phyloP scores from a whole-genome alignment of 2,888 invertebrate species.

The Aspidiotus rigidus region DNA sequence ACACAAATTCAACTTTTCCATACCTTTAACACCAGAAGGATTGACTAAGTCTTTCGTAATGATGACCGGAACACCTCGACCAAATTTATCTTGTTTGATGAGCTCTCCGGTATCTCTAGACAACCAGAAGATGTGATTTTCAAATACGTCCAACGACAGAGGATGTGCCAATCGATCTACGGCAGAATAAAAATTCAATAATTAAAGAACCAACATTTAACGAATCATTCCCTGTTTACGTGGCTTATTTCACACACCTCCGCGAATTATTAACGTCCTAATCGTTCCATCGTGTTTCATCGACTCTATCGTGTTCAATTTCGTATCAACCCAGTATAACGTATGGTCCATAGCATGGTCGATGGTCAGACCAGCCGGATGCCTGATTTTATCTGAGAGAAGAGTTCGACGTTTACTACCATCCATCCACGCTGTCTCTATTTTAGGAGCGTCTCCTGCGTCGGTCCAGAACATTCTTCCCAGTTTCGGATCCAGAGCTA shows the following conservation, averaged over 20 bases:
- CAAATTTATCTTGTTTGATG: conserved; percentile 89
- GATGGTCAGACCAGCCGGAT: conserved; percentile 81
- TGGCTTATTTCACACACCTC: conserved; percentile 42
- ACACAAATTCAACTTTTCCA: neutral
- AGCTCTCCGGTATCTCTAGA: conserved; percentile 80
- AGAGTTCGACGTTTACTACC: conserved; percentile 76
- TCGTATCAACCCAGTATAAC: conserved; percentile 93
- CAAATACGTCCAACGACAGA: conserved; percentile 84
- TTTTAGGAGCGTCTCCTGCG: conserved; percentile 80
- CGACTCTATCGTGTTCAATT: conserved; percentile 79
- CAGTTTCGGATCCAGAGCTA: conserved; percentile 75
- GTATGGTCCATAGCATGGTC: conserved; percentile 83
- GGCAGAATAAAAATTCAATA: conserved; percentile 11
- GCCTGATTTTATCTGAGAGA: conserved; percentile 69
- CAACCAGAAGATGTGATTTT: conserved; percentile 87
- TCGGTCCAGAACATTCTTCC: conserved; percentile 92
- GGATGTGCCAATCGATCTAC: conserved; percentile 63
- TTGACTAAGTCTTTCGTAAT: conserved; percentile 74
- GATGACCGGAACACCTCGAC: conserved; percentile 77
- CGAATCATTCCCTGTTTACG: no score
- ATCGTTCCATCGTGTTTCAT: conserved; percentile 72
- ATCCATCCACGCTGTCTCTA: conserved; percentile 95
- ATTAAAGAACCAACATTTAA: neutral
- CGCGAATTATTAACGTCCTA: conserved; percentile 60
- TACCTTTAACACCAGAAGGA: conserved; percentile 75